Evolutionary conservation across 2,888 invertebrate species (phyloP), one percentile per base, ranked within the genome.

Genomic region (Stenotaenia linearis): DNA sequence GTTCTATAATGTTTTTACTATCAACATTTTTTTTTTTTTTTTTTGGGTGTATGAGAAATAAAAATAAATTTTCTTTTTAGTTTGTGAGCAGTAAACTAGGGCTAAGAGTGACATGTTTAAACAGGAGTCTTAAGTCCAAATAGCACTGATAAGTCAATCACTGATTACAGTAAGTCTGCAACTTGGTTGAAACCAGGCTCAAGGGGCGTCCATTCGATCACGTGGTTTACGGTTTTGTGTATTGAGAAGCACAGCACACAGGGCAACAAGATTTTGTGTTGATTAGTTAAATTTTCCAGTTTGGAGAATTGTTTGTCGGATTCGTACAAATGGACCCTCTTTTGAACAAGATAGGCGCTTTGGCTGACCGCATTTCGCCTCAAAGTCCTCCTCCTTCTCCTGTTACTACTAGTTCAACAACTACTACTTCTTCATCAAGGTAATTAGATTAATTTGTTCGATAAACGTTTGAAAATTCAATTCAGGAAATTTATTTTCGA

Each of bases 131-230:
- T 10, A 69, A 69, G 69, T 69, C 69, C 69, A 69, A 69, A 69
- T 69, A 69, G 69, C 69, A 69, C 69, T 69, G 69, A 69, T 69
- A 69, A 69, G 69, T 69, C 69, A 69, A 69, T 69, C 69, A 69
- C 69, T 28, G 25, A 28, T 69, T 50, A 50, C 18, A 50, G 21
- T 7, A 50, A 50, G 50, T 50, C 18, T 50, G 50, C 21, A 50
- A 50, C 50, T 69, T 69, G 69, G 69, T 69, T 69, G 69, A 69
- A 69, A 69, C 69, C 69, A 69, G 69, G 69, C 69, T 69, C 69
- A 69, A 69, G 69, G 69, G 69, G 69, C 69, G 69, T 69, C 69
- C 69, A 69, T 25, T 69, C n/a, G 28, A 69, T 69, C 69, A 69
- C 69, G 69, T 69, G 69, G 69, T 69, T 69, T 69, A 69, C 28